Evolutionary conservation across 37 sponge, comb jelly and placozoan species (phyloP).

Genomic region (Beroe forskalii): DNA sequence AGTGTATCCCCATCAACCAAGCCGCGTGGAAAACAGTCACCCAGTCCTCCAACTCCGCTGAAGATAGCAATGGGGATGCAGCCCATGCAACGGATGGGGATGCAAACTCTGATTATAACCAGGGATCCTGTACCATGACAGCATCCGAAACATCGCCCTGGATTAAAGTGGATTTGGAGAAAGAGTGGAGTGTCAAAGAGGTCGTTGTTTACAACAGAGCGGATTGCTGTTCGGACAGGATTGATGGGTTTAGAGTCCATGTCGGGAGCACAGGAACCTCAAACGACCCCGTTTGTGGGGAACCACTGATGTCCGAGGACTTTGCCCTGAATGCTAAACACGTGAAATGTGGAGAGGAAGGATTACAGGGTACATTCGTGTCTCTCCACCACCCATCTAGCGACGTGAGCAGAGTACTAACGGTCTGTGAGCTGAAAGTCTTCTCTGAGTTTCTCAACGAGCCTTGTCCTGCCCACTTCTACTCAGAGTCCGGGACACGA

Average conservation of each 20-base stretch:
- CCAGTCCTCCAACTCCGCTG: background rate
- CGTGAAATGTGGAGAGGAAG: slow-evolving; percentile 3
- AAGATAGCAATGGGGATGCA: background rate
- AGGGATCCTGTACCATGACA: background rate
- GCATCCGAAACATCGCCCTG: background rate
- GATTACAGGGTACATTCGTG: background rate
- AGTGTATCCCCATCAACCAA: slow-evolving; percentile 10
- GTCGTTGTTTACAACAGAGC: background rate
- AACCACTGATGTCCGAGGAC: background rate
- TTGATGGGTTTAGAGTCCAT: slow-evolving; percentile 2
- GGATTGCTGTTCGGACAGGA: slow-evolving; percentile 19
- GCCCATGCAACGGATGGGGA: background rate
- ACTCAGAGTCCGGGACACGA: background rate
- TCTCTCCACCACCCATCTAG: background rate
- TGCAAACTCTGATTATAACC: background rate
- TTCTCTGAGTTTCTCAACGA: background rate
- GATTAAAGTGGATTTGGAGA: background rate
- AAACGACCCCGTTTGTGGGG: slow-evolving; percentile 5
- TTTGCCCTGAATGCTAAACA: background rate
- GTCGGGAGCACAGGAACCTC: background rate
- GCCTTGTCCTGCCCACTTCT: slow-evolving; percentile 7
- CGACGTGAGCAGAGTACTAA: background rate
- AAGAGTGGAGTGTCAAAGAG: background rate
- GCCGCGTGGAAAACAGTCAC: background rate
- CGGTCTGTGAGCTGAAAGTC: background rate